These are phyloP conservation scores for Charanyca ferruginea DNA, from an alignment of 2,888 invertebrate species.

Conservation along the genomic window DNA sequence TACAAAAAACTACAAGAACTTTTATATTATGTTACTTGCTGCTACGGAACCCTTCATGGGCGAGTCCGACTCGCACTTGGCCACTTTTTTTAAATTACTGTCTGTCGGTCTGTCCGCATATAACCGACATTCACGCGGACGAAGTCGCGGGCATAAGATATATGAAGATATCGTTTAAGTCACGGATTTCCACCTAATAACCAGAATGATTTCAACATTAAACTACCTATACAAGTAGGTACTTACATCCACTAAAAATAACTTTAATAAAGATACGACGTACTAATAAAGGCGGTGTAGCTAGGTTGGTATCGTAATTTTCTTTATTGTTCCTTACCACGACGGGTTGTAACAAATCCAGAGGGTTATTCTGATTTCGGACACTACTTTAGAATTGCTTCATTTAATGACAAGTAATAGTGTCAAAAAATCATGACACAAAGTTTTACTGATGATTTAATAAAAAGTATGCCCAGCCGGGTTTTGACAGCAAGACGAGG, in stretches of 20 bases:
- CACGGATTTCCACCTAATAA: background rate
- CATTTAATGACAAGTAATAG: background rate
- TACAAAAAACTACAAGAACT: too few species aligned
- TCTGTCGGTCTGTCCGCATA: too few species aligned
- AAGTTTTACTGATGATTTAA: too few species aligned
- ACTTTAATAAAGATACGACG: constrained; percentile 70
- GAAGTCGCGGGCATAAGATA: too few species aligned
- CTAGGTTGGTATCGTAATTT: constrained; percentile 80
- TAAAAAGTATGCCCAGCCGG: too few species aligned
- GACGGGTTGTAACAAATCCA: constrained; percentile 78
- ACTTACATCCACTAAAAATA: constrained; percentile 57
- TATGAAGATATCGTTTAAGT: background rate
- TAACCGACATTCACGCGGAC: too few species aligned
- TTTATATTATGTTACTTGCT: too few species aligned
- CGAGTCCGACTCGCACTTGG: too few species aligned
- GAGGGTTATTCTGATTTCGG: constrained; percentile 70
- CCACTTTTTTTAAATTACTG: too few species aligned
- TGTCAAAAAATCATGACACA: too few species aligned
- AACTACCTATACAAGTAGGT: constrained; percentile 3
- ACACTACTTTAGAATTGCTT: constrained; percentile 41
- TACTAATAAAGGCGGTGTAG: constrained; percentile 73
- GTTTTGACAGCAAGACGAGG: too few species aligned
- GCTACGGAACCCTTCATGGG: too few species aligned
- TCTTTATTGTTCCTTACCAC: constrained; percentile 83
- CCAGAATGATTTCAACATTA: background rate